phyloP scores from a whole-genome alignment of 2,888 invertebrate genomes.

The Cryptocheilus praepositus region DNA sequence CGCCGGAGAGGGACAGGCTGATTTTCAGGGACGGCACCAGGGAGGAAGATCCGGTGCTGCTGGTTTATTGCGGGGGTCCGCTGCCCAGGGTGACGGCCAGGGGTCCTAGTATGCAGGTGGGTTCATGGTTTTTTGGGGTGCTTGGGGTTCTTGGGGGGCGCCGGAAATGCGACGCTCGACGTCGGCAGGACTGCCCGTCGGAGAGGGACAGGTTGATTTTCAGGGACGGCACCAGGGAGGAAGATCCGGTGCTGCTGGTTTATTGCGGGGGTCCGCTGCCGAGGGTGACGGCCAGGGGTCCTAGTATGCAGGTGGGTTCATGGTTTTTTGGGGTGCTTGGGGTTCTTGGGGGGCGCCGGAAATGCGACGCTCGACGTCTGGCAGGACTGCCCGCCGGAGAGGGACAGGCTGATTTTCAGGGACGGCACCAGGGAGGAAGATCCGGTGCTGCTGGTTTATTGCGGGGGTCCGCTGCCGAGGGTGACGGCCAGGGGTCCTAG shows the following conservation, averaged over 20 bases:
- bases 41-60: constrained; percentile 88
- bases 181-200: too few relatives aligned
- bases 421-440: constrained; percentile 90
- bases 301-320: too few relatives aligned
- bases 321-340: too few relatives aligned
- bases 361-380: constrained; percentile 81
- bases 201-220: too few relatives aligned
- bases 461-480: constrained; percentile 90
- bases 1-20: constrained; percentile 87
- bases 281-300: too few relatives aligned
- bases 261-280: too few relatives aligned
- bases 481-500: constrained; percentile 85
- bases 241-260: too few relatives aligned
- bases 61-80: constrained; percentile 92
- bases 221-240: too few relatives aligned
- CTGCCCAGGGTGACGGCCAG: constrained; percentile 84
- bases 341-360: constrained; percentile 31
- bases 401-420: constrained; percentile 90
- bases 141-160: too few relatives aligned
- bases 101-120: constrained; percentile 85
- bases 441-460: constrained; percentile 89
- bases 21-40: constrained; percentile 91
- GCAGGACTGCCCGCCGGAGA: constrained; percentile 88
- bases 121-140: too few relatives aligned
- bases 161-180: too few relatives aligned